Evolutionary conservation across 2,888 invertebrate species (phyloP), one percentile per base, ranked within the genome.

Genomic region (Hirtodrosophila duncani): DNA sequence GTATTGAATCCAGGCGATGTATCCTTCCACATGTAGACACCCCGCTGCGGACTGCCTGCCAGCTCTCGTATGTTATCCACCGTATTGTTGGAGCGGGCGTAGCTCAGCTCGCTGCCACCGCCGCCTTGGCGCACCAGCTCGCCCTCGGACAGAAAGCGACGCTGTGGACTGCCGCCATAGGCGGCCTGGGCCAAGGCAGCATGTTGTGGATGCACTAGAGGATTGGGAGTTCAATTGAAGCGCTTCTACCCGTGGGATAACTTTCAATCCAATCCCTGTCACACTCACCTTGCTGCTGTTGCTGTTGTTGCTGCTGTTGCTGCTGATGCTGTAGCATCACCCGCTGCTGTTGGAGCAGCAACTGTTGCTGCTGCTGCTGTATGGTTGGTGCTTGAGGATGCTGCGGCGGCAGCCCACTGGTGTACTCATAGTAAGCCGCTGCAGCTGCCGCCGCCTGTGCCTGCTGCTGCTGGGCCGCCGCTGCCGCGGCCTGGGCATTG

Each of bases 11-110:
- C 90, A 0, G 93, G 92, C 31, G 92, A 92, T 16, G 91, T 92
- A 82, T 93, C 93, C 83, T 93, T 93, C 93, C 93, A 93, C 89
- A 91, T 91, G 85, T 93, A 93, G 41, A 92, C 91, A 60, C 92
- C 92, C 61, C 94, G 90, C 86, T 95, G 95, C 37, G 95, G 95
- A 38, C 94, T 94, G 33, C 95, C 93, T 30, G 95, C 96, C 79
- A 96, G 89, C 86, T 96, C 96, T 61, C 95, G 90, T 81, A 95
- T 94, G 87, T 95, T 95, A 87, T 94, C 94, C 63, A 93, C 94
- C 44, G 93, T 93, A 86, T 92, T 93, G 87, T 91, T 93, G 63
- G 91, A 90, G 56, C 92, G 88, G 1, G 92, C 89, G 81, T 92
- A 92, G 1, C 90, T 88, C 53, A 92, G 88, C 75, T 91, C 92